phyloP scores from a whole-genome alignment of 1,140 invertebrate genomes.

The Drosophila prosaltans region DNA sequence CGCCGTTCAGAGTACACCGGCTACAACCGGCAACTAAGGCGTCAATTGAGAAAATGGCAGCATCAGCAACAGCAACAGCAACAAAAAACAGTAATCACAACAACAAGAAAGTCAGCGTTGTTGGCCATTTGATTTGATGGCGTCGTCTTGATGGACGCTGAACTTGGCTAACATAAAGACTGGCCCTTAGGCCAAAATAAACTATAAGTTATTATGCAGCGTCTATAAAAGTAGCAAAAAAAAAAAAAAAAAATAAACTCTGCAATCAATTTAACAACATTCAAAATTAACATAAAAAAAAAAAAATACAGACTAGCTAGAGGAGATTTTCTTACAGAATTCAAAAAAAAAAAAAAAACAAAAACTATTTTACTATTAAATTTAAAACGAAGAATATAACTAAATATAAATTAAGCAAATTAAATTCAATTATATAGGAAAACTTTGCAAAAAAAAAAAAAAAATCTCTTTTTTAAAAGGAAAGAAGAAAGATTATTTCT shows the following conservation, averaged over 20 bases:
- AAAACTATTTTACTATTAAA: too few relatives aligned
- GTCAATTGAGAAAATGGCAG: slow-evolving; percentile 49
- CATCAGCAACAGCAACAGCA: slow-evolving; percentile 19
- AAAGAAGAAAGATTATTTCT: too few relatives aligned
- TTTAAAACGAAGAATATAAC: too few relatives aligned
- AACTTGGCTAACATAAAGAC: slow-evolving; percentile 42
- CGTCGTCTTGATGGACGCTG: slow-evolving; percentile 35
- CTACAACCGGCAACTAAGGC: slow-evolving; percentile 29
- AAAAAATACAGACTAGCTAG: too few relatives aligned
- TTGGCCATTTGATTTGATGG: slow-evolving; percentile 55
- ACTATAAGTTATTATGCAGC: neutral
- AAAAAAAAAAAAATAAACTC: neutral
- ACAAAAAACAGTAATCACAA: slow-evolving; percentile 20
- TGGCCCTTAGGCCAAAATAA: slow-evolving; percentile 36
- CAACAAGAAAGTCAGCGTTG: slow-evolving; percentile 30
- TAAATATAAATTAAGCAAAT: too few relatives aligned
- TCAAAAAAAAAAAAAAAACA: too few relatives aligned
- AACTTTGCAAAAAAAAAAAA: too few relatives aligned
- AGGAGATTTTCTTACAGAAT: too few relatives aligned
- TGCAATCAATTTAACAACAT: too few relatives aligned
- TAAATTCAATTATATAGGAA: too few relatives aligned
- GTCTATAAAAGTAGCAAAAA: neutral
- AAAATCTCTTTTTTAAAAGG: too few relatives aligned
- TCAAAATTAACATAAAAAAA: too few relatives aligned
- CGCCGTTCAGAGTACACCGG: slow-evolving; percentile 18